These are phyloP conservation scores for Anseranas semipalmata DNA, from an alignment of 2,113 vertebrate species.

Conservation along the genomic window DNA sequence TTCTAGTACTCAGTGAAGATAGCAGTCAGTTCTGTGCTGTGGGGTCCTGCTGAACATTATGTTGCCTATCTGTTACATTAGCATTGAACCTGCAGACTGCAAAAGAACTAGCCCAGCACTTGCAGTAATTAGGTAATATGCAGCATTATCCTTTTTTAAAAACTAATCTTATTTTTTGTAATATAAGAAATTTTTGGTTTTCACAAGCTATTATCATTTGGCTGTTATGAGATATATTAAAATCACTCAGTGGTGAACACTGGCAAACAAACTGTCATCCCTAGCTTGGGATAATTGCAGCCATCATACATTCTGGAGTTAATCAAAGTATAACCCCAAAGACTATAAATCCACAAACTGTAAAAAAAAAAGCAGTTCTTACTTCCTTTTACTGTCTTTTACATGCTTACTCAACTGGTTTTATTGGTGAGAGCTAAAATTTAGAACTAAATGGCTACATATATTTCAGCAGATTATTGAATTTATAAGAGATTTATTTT, in stretches of 20 bases:
- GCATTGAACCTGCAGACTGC: background rate
- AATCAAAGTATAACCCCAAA: background rate
- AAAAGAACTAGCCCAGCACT: background rate
- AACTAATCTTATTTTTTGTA: background rate
- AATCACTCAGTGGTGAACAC: background rate
- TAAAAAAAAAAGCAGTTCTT: background rate
- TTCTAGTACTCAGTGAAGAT: background rate
- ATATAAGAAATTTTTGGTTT: background rate
- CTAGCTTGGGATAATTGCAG: background rate
- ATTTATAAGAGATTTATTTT: background rate
- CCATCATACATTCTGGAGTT: background rate
- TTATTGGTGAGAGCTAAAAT: background rate
- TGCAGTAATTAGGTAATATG: background rate
- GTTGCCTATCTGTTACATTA: background rate
- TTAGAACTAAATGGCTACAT: background rate
- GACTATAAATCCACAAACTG: background rate
- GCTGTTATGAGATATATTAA: background rate
- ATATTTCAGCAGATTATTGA: background rate
- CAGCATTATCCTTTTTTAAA: background rate
- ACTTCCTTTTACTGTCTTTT: background rate
- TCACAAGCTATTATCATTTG: background rate
- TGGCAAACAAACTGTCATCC: background rate
- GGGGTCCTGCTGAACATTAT: background rate
- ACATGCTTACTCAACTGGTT: background rate
- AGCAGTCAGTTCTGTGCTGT: background rate